Evolutionary conservation across 2,797 vertebrate species (phyloP).

Genomic region (Onychomys arenicola): DNA sequence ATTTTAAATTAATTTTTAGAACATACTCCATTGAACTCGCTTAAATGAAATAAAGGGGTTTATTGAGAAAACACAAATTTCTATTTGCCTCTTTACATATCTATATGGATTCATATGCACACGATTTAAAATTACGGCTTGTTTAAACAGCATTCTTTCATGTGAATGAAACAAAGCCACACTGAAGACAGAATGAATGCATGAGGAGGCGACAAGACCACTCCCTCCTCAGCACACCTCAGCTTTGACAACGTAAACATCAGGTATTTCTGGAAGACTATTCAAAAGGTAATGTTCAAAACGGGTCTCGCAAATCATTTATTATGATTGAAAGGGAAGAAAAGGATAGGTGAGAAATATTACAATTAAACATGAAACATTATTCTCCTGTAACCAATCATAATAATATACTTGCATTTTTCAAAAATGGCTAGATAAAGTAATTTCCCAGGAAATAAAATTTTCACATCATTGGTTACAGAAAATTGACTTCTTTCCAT

Average conservation of each 20-base stretch:
- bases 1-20: constrained; percentile 61
- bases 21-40: constrained; percentile 9
- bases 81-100: neutral
- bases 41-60: constrained; percentile 19
- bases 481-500: constrained; percentile 80
- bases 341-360: constrained; percentile 81
- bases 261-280: constrained; percentile 42
- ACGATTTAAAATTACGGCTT: constrained; percentile 35
- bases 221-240: constrained; percentile 59
- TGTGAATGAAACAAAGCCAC: constrained; percentile 62
- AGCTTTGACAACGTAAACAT: constrained; percentile 77
- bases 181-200: constrained; percentile 53
- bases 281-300: constrained; percentile 37
- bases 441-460: constrained; percentile 80
- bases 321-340: constrained; percentile 82
- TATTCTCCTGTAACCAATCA: constrained; percentile 78
- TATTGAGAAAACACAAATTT: constrained; percentile 23
- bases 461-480: constrained; percentile 81
- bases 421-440: constrained; percentile 72
- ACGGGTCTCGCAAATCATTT: constrained; percentile 79
- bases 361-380: constrained; percentile 76
- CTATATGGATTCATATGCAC: neutral
- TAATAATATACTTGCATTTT: constrained; percentile 78
- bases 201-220: constrained; percentile 57
- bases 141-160: constrained; percentile 56